Conservation (phyloP, 1,140 invertebrate species). For the Ericerus pela region DNA sequence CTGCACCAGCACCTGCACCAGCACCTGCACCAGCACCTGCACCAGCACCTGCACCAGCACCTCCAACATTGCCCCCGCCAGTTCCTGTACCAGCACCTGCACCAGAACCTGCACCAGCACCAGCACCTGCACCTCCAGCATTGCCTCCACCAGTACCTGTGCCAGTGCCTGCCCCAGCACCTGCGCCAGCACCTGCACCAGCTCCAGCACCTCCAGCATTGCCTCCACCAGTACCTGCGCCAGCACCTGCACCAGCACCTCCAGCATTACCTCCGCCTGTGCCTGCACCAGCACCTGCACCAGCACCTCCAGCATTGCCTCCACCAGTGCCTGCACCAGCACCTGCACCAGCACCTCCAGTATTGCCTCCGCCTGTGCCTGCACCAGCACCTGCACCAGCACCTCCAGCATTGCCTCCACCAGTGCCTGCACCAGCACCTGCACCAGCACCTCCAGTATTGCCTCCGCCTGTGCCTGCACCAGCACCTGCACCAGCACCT, state of each 20-base stretch:
- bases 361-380: conserved; percentile 13
- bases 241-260: conserved; percentile 7
- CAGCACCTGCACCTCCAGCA: neutral
- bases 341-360: conserved; percentile 5
- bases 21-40: neutral
- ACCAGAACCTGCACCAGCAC: neutral
- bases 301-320: no score
- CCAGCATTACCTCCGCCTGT: no score
- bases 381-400: neutral
- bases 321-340: conserved; percentile 7
- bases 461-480: no score
- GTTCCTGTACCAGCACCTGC: neutral
- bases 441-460: no score
- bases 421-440: no score
- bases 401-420: neutral
- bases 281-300: no score
- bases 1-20: neutral
- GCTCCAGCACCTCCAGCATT: neutral
- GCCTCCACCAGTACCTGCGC: neutral
- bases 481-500: no score
- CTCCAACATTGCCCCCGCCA: neutral
- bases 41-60: neutral
- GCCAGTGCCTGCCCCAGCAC: neutral
- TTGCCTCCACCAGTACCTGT: neutral
- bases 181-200: conserved; percentile 3